phyloP scores from a whole-genome alignment of 2,888 invertebrate species.

The Lasioglossum morio region DNA sequence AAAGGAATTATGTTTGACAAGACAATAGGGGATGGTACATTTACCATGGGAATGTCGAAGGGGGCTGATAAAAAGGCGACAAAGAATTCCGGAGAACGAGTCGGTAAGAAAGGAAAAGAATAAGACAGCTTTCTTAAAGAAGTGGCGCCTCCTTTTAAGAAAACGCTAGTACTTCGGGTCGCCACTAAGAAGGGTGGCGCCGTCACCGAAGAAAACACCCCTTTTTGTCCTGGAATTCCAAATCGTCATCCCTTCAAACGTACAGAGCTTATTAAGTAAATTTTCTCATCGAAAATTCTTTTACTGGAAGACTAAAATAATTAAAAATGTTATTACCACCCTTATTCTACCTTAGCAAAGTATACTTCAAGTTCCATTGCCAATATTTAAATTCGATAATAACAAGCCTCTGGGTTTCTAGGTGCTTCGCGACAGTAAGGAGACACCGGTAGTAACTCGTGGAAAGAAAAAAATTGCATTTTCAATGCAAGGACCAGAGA shows the following conservation, averaged over 20 bases:
- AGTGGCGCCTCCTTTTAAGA: conserved; percentile 81
- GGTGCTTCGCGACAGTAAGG: background rate
- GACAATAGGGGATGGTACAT: background rate
- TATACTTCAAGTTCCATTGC: too few relatives aligned
- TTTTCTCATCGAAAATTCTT: background rate
- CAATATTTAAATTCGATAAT: too few relatives aligned
- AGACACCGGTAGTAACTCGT: background rate
- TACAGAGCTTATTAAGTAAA: accelerated
- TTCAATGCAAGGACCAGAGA: conserved; percentile 9
- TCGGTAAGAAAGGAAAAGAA: conserved; percentile 84
- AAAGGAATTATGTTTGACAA: background rate
- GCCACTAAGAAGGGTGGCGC: conserved; percentile 77
- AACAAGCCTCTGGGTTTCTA: too few relatives aligned
- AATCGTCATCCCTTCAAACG: background rate
- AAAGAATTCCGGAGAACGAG: conserved; percentile 57
- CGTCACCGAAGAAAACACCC: conserved; percentile 49
- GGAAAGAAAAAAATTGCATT: conserved; percentile 2
- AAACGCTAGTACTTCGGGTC: conserved; percentile 68
- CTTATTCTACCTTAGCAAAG: too few relatives aligned
- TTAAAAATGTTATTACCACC: background rate
- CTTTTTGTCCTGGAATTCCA: background rate
- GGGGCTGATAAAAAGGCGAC: background rate
- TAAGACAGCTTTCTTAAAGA: conserved; percentile 81
- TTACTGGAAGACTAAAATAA: background rate
- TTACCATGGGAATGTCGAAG: conserved; percentile 35